Conservation (phyloP, 2,888 invertebrate species). For the Sabatieria punctata region DNA sequence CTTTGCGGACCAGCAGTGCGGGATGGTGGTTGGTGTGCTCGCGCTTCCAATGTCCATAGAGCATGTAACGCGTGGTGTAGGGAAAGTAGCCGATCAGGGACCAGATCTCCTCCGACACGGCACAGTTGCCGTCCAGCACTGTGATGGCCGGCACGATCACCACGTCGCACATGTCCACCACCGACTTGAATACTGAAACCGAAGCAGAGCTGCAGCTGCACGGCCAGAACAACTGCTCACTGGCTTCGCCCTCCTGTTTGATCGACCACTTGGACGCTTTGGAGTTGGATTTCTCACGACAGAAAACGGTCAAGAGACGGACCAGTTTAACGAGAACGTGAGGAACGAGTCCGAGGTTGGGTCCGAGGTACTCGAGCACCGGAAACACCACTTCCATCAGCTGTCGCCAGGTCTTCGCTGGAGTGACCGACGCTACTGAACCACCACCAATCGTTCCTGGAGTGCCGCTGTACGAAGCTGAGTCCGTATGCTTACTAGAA, state of each 20-base stretch:
- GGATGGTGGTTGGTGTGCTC: constrained; percentile 66
- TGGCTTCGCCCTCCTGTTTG: not conserved
- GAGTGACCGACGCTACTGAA: not conserved
- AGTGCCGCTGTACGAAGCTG: no score
- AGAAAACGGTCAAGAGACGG: constrained; percentile 39
- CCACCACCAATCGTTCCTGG: no score
- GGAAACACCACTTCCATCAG: constrained; percentile 51
- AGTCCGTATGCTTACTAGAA: no score
- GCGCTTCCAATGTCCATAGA: constrained; percentile 93
- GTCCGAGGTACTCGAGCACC: constrained; percentile 66
- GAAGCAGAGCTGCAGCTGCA: not conserved
- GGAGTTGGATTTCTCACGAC: no score
- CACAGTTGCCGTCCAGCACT: constrained; percentile 80
- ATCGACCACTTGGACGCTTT: constrained; percentile 13
- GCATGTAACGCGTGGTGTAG: constrained; percentile 41
- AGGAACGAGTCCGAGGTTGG: constrained; percentile 68
- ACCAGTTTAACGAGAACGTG: constrained; percentile 70
- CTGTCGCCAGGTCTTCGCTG: constrained; percentile 17
- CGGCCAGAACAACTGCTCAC: not conserved
- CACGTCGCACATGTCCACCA: constrained; percentile 45
- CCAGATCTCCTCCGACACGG: constrained; percentile 91
- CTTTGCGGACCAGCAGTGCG: constrained; percentile 59
- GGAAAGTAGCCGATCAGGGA: constrained; percentile 44
- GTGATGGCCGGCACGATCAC: constrained; percentile 75
- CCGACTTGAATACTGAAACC: not conserved